Evolutionary conservation across 2,797 vertebrate genomes (phyloP), one percentile per base, ranked within the genome.

Genomic region (Mallotus villosus): DNA sequence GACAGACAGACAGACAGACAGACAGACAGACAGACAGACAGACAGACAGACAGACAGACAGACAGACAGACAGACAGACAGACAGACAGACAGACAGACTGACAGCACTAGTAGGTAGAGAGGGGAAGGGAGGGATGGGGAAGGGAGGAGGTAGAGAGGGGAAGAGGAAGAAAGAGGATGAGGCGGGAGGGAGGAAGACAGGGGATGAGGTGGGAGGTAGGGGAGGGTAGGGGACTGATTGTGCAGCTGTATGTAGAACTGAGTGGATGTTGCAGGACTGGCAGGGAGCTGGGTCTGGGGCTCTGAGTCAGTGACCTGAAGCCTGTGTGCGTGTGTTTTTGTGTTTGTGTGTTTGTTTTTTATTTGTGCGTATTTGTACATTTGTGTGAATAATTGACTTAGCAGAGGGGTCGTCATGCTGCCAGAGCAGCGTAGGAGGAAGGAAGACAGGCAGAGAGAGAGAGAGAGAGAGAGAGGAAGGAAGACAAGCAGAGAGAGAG

Each of bases 261-360:
- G 24, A 62, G 25, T 21, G 60, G 16, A 41, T 14, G 11, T 12
- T 9, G 37, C 37, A 41, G 37, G 37, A 41, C 37, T 41, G 37
- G 37, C 37, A 41, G 37, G 9, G 41, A 12, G 11, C 41, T 12
- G 11, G 1, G 41, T 41, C 41, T 41, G 41, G 41, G 41, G 41
- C 41, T 41, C 9, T 12, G 3, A 59, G 57, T 21, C n/a, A 21
- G 12, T 60, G 22, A 21, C 22, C 58, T 24, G 22, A 22, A 24
- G 4, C 58, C 16, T 58, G 49, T 57, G 70, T n/a, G 51, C 58
- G 69, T 34, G 17, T 51, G 37, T 32, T 46, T 61, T 55, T 2
- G 59, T 63, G 59, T 5, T 70, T 71, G 63, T 71, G 63, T 68
- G 49, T 58, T 25, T 71, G 8, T 57, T 4, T 22, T 59, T n/a